Evolutionary conservation across 1,140 invertebrate genomes (phyloP).

Genomic region (Platyscapa corneri): DNA sequence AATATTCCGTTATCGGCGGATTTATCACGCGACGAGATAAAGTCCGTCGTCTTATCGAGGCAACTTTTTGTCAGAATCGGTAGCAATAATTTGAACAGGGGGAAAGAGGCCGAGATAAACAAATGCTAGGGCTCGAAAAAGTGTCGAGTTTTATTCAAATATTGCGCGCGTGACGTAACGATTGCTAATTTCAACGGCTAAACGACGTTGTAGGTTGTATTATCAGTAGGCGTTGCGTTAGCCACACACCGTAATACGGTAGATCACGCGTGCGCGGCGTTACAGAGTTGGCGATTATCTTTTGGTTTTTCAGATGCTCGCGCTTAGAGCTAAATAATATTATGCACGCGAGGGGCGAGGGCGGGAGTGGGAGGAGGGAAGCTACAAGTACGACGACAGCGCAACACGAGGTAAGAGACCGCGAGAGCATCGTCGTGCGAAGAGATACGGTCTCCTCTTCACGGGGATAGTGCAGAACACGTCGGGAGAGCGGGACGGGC

Average conservation of each 20-base stretch:
- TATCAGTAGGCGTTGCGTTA: background rate
- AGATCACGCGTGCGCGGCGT: background rate
- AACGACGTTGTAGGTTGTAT: background rate
- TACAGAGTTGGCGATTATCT: background rate
- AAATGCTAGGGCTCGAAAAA: background rate
- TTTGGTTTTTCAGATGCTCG: background rate
- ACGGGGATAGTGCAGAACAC: background rate
- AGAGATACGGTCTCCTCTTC: constrained; percentile 28
- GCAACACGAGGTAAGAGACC: constrained; percentile 22
- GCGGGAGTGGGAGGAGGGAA: too few species aligned
- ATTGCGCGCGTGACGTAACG: background rate
- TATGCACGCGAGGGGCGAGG: constrained; percentile 31
- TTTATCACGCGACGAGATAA: background rate
- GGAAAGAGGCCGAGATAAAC: background rate
- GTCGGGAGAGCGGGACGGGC: background rate
- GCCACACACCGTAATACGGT: background rate
- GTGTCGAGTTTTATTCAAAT: background rate
- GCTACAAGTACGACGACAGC: constrained; percentile 4
- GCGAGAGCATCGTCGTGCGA: constrained; percentile 6
- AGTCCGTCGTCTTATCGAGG: background rate
- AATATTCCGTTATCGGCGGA: background rate
- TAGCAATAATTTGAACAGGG: background rate
- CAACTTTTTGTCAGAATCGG: too few species aligned
- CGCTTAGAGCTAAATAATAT: constrained; percentile 24
- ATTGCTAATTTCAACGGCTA: background rate